phyloP scores from a whole-genome alignment of 2,888 invertebrate species.

The Temnothorax rugatulus region DNA sequence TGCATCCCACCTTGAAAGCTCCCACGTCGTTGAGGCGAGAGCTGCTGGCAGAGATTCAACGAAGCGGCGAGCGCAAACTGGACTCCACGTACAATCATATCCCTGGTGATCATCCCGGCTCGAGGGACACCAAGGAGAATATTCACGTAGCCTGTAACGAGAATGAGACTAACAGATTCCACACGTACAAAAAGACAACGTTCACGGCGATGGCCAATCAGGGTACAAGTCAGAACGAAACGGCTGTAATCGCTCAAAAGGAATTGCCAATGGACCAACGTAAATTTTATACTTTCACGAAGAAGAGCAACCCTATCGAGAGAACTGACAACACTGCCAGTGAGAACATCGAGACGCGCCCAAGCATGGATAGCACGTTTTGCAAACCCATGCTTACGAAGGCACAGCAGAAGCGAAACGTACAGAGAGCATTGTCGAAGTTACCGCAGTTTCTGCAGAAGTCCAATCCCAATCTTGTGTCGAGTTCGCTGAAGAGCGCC shows the following conservation, averaged over 20 bases:
- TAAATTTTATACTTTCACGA: slow-evolving; percentile 79
- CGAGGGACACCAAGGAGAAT: slow-evolving; percentile 38
- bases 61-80: slow-evolving; percentile 70
- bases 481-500: slow-evolving; percentile 73
- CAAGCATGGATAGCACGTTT: background rate
- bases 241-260: slow-evolving; percentile 60
- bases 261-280: slow-evolving; percentile 62
- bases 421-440: slow-evolving; percentile 77
- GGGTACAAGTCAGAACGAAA: background rate
- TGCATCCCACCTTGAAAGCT: slow-evolving; percentile 62
- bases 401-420: slow-evolving; percentile 70
- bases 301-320: slow-evolving; percentile 62
- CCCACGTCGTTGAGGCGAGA: slow-evolving; percentile 76
- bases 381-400: slow-evolving; percentile 59
- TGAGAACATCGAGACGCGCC: background rate
- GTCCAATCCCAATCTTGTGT: slow-evolving; percentile 84
- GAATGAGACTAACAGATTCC: slow-evolving; percentile 71
- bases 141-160: slow-evolving; percentile 53
- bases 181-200: slow-evolving; percentile 73
- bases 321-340: background rate
- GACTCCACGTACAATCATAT: slow-evolving; percentile 72
- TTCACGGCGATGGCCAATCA: background rate
- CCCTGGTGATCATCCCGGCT: slow-evolving; percentile 58
- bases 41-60: slow-evolving; percentile 77
- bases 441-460: slow-evolving; percentile 83